phyloP scores from a whole-genome alignment of 2,888 invertebrate species.

The Dusona sp. region DNA sequence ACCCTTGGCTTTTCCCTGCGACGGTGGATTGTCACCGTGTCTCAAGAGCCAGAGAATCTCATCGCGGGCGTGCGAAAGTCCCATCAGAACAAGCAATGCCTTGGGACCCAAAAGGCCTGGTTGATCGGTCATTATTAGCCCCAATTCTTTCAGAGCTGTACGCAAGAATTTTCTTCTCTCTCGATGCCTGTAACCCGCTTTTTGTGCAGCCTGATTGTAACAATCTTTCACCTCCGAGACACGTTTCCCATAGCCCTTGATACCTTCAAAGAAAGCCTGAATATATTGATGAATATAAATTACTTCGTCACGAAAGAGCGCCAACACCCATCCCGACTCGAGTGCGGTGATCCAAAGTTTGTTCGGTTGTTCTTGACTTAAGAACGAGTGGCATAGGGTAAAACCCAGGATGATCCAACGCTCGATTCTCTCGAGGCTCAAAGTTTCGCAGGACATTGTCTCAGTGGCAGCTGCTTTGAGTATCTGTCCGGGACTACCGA shows the following conservation, averaged over 20 bases:
- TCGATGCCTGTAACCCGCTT: constrained; percentile 95
- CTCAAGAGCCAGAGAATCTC: constrained; percentile 98
- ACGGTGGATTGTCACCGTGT: constrained; percentile 98
- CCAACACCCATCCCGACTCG: constrained; percentile 97
- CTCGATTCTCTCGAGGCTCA: constrained; percentile 97
- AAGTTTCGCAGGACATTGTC: constrained; percentile 98
- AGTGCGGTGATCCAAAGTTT: constrained; percentile 96
- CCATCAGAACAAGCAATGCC: constrained; percentile 98
- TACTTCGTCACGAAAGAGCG: constrained; percentile 98
- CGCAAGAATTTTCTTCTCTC: constrained; percentile 98
- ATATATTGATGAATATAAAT: constrained; percentile 97
- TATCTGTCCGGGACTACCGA: constrained; percentile 97
- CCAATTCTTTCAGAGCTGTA: constrained; percentile 97
- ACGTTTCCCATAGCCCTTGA: constrained; percentile 97
- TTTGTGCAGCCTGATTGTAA: constrained; percentile 95
- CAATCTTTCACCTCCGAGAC: constrained; percentile 98
- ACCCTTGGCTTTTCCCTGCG: constrained; percentile 92
- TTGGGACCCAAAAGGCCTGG: constrained; percentile 99
- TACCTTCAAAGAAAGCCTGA: constrained; percentile 95
- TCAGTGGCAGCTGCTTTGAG: constrained; percentile 97
- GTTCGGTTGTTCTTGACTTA: constrained; percentile 92
- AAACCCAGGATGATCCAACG: constrained; percentile 99
- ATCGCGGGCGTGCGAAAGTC: constrained; percentile 97
- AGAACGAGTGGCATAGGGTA: constrained; percentile 94
- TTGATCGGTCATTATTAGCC: constrained; percentile 98